Conservation (phyloP, 1,140 invertebrate species). For the Metaphire vulgaris region DNA sequence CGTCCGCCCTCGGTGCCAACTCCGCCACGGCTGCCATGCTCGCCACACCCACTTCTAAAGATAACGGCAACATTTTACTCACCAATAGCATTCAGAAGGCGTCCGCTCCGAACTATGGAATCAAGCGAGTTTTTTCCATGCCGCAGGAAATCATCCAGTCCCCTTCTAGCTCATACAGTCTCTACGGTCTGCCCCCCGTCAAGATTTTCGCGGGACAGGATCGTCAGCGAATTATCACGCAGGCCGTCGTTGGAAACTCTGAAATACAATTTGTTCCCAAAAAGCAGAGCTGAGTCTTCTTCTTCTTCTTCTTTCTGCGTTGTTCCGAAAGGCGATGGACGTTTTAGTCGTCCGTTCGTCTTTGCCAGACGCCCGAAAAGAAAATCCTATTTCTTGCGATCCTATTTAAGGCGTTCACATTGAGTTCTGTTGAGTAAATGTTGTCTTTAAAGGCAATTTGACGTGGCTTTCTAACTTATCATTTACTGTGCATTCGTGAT, state of each 20-base stretch:
- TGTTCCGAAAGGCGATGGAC: too few species aligned
- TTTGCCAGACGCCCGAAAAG: too few species aligned
- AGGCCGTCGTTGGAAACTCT: slow-evolving; percentile 4
- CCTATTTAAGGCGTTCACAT: too few species aligned
- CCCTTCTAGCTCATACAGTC: not conserved
- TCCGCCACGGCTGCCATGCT: not conserved
- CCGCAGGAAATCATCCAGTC: slow-evolving; percentile 3
- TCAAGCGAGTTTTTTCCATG: slow-evolving; percentile 10
- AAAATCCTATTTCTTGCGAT: too few species aligned
- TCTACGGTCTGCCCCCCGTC: slow-evolving; percentile 9
- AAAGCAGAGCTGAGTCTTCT: not conserved
- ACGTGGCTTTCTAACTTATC: too few species aligned
- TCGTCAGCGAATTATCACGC: slow-evolving; percentile 20
- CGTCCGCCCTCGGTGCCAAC: not conserved
- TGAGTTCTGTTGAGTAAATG: too few species aligned
- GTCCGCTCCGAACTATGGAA: not conserved
- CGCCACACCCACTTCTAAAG: not conserved
- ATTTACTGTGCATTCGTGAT: too few species aligned
- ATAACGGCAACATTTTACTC: not conserved
- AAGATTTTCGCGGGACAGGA: slow-evolving; percentile 19
- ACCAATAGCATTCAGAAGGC: not conserved
- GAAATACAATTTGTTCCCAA: not conserved
- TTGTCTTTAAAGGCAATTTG: too few species aligned
- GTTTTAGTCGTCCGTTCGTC: too few species aligned
- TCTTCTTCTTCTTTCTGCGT: too few species aligned